Evolutionary conservation across 2,797 vertebrate genomes (phyloP).

Genomic region (Delichon dasypus): DNA sequence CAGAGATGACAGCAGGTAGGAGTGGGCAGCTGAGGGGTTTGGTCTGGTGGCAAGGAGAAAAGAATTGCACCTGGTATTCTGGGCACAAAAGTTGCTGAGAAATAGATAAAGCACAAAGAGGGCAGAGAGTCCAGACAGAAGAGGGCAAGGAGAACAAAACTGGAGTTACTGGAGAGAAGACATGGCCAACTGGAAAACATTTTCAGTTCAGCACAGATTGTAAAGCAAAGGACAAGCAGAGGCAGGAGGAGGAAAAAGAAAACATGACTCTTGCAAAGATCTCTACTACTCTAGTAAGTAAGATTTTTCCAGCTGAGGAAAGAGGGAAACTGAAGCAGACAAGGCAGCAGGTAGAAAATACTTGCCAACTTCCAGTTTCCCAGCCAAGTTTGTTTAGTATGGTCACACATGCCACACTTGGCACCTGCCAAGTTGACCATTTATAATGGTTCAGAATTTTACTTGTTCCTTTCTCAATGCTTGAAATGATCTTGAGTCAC

Average conservation of each 20-base stretch:
- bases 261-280: neutral
- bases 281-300: neutral
- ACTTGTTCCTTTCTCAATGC: neutral
- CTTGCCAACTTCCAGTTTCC: slow-evolving; percentile 26
- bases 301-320: slow-evolving; percentile 43
- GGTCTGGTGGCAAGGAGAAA: slow-evolving; percentile 16
- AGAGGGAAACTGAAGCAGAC: slow-evolving; percentile 26
- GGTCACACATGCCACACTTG: slow-evolving; percentile 2
- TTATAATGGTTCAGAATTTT: neutral
- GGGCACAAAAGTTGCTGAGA: slow-evolving; percentile 29
- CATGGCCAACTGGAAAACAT: neutral
- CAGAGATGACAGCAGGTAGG: slow-evolving; percentile 57
- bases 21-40: slow-evolving; percentile 45
- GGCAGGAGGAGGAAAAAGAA: neutral
- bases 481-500: neutral
- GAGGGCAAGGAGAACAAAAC: neutral
- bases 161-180: neutral
- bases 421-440: slow-evolving; percentile 20
- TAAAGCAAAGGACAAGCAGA: neutral
- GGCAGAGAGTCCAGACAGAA: slow-evolving; percentile 16
- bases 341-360: slow-evolving; percentile 46
- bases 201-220: neutral
- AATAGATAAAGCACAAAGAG: slow-evolving; percentile 11
- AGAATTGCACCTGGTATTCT: slow-evolving; percentile 50
- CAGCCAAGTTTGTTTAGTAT: slow-evolving; percentile 42